Evolutionary conservation across 2,113 vertebrate genomes (phyloP).

Genomic region (Cyprinodon brontotheroides): DNA sequence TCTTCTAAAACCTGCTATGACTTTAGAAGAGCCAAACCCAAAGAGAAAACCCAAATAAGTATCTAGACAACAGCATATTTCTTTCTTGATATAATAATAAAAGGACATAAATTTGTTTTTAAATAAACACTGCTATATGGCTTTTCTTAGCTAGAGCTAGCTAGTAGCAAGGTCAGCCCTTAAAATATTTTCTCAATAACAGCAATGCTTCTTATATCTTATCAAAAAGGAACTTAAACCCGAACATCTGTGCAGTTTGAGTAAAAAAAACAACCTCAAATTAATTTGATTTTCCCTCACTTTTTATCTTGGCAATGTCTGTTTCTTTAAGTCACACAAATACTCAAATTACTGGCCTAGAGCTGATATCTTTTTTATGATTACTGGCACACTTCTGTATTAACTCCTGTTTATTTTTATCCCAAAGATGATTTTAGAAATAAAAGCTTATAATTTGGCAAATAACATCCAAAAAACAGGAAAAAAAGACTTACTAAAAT

Average conservation of each 20-base stretch:
- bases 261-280: neutral
- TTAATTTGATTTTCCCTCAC: neutral
- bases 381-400: too few species aligned
- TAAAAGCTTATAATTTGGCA: neutral
- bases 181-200: neutral
- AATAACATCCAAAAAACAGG: neutral
- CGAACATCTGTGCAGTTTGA: neutral
- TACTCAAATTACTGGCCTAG: neutral
- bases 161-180: neutral
- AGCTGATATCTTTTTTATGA: neutral
- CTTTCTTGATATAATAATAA: neutral
- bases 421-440: neutral
- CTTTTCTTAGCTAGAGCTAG: neutral
- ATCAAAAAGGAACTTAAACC: neutral
- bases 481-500: neutral
- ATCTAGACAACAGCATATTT: neutral
- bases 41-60: neutral
- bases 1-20: neutral
- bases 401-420: neutral
- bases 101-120: neutral
- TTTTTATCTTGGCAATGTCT: neutral
- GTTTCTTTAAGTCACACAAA: neutral
- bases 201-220: neutral
- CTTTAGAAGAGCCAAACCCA: neutral
- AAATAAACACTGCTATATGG: neutral